A percentile compares a stretch with the other conserved stretches of the same genome.
These are phyloP conservation scores for Phyto melanocephala DNA, from an alignment of 2,888 invertebrate genomes.

Conservation along the genomic window DNA sequence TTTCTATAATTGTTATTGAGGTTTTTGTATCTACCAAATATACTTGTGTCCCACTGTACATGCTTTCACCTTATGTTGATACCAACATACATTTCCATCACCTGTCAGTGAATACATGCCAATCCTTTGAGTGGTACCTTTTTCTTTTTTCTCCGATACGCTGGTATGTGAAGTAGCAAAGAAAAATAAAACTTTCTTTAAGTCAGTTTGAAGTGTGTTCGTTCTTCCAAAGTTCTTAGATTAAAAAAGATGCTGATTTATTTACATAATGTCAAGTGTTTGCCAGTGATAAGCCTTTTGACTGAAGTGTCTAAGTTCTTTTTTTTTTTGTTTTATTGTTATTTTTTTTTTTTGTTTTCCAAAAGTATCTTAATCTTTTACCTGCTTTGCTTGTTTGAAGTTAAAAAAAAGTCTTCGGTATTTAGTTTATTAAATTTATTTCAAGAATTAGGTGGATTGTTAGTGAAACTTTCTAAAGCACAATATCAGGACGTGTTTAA, in stretches of 20 bases:
- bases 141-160: background rate
- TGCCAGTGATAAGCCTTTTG: constrained; percentile 43
- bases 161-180: background rate
- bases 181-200: background rate
- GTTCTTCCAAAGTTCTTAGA: constrained; percentile 31
- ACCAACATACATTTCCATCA: background rate
- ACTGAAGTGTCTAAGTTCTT: constrained; percentile 1
- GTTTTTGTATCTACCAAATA: too few relatives aligned
- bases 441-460: too few relatives aligned
- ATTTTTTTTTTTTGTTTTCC: background rate
- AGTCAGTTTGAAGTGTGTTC: constrained; percentile 49
- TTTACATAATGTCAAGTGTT: constrained; percentile 59
- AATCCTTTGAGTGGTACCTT: background rate
- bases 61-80: background rate
- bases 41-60: background rate
- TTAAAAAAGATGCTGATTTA: constrained; percentile 60
- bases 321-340: background rate
- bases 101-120: background rate
- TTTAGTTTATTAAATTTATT: constrained; percentile 29
- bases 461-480: too few relatives aligned
- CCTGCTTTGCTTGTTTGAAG: background rate
- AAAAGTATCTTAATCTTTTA: background rate
- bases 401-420: constrained; percentile 35
- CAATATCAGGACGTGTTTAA: too few relatives aligned
- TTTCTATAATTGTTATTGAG: too few relatives aligned